Conservation (phyloP, 1,140 invertebrate genomes). For the Ooceraea biroi region DNA sequence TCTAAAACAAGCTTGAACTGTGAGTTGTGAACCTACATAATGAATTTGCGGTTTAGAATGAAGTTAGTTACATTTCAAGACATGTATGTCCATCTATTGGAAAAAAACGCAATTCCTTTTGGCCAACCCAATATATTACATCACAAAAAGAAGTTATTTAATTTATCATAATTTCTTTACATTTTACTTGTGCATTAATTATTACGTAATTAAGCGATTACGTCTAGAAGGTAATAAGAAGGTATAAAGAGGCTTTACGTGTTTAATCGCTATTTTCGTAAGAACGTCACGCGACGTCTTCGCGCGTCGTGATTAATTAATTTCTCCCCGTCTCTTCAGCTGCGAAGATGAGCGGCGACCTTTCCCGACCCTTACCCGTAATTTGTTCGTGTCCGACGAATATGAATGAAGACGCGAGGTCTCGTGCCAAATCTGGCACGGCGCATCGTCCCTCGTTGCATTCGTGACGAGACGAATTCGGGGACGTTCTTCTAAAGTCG, state of each 20-base stretch:
- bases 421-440: conserved; percentile 54
- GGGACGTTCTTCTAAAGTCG: not conserved
- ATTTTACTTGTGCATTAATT: not conserved
- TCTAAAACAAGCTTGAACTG: too few species aligned
- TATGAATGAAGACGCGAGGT: conserved; percentile 60
- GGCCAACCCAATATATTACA: too few species aligned
- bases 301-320: conserved; percentile 37
- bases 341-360: conserved; percentile 13
- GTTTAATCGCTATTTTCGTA: not conserved
- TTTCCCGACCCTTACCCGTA: conserved; percentile 29
- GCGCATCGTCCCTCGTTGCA: conserved; percentile 4
- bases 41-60: too few species aligned
- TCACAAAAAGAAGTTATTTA: too few species aligned
- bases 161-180: not conserved
- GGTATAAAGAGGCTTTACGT: not conserved
- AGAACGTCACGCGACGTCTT: not conserved
- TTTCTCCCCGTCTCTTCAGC: conserved; percentile 36
- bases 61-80: too few species aligned
- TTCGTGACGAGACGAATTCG: conserved; percentile 31
- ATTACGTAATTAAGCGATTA: not conserved
- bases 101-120: too few species aligned
- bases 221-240: not conserved
- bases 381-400: conserved; percentile 34
- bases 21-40: too few species aligned
- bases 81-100: too few species aligned